A percentile compares a stretch with the other conserved stretches of the same genome.
Evolutionary conservation across 2,797 vertebrate species (phyloP).

Genomic region (Yasuhikotakia modesta): DNA sequence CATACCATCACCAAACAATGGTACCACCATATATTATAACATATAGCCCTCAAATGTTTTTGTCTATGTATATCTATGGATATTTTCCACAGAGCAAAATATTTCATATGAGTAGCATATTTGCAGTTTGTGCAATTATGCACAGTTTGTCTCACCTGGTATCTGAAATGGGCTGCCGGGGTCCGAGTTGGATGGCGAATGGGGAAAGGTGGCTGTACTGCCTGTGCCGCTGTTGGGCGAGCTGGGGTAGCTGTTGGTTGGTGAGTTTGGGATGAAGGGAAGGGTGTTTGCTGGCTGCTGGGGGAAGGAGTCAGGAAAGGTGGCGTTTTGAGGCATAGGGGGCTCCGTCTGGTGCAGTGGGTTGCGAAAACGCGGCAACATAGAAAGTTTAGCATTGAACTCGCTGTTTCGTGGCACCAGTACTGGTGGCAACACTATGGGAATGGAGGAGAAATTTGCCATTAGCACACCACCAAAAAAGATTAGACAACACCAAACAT

Average conservation of each 20-base stretch:
- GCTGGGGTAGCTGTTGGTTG: constrained; percentile 93
- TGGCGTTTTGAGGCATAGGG: constrained; percentile 97
- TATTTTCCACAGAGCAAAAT: neutral
- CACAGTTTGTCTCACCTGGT: constrained; percentile 89
- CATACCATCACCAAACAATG: neutral
- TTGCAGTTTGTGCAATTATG: neutral
- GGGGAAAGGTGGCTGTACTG: constrained; percentile 90
- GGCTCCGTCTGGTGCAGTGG: constrained; percentile 90
- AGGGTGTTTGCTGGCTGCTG: constrained; percentile 80
- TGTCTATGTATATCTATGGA: too few species aligned
- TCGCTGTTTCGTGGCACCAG: constrained; percentile 98
- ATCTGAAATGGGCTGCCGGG: constrained; percentile 98
- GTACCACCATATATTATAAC: neutral
- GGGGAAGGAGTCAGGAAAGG: constrained; percentile 91
- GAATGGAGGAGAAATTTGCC: neutral
- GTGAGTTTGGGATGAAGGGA: constrained; percentile 85
- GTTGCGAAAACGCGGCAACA: constrained; percentile 95
- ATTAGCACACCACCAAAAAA: too few species aligned
- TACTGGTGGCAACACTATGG: constrained; percentile 92
- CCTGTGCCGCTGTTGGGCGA: constrained; percentile 90
- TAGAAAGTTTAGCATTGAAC: constrained; percentile 97
- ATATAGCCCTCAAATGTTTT: neutral
- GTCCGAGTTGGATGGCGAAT: constrained; percentile 95
- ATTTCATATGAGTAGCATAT: neutral
- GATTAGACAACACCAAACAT: neutral